Evolutionary conservation across 35 echinoderm and acorn worm genomes (phyloP).

Genomic region (Ophioderma brevispina): DNA sequence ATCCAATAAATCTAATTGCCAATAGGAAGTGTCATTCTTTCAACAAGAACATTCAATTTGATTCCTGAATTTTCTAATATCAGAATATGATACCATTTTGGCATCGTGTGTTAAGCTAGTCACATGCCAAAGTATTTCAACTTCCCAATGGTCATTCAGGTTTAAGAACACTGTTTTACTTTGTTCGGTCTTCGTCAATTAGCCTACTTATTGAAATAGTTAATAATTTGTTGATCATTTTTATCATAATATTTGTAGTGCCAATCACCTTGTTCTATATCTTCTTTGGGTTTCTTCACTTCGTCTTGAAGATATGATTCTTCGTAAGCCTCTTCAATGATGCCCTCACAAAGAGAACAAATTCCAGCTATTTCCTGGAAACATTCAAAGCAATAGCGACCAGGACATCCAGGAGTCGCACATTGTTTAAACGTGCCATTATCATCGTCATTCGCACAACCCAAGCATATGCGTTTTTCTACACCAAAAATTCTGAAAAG

Average conservation of each 20-base stretch:
- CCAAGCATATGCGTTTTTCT: slow-evolving; percentile 54
- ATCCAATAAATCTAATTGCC: no score
- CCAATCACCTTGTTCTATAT: neutral
- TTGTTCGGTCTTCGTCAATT: no score
- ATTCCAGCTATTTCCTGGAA: slow-evolving; percentile 23
- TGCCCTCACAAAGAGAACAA: slow-evolving; percentile 43
- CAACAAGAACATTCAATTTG: no score
- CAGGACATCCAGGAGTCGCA: slow-evolving; percentile 48
- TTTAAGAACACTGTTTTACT: no score
- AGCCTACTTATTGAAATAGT: no score
- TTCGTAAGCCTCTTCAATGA: slow-evolving; percentile 5
- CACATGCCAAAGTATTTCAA: no score
- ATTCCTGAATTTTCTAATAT: no score
- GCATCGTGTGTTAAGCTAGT: no score
- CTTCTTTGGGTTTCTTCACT: slow-evolving; percentile 6
- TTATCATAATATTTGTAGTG: neutral
- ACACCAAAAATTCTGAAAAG: slow-evolving; percentile 42
- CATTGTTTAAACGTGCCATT: slow-evolving; percentile 49
- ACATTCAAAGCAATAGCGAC: slow-evolving; percentile 72
- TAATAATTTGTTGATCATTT: neutral
- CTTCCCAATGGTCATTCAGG: no score
- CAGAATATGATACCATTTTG: no score
- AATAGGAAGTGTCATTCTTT: no score
- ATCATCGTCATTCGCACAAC: slow-evolving; percentile 52
- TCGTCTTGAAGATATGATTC: neutral